Conservation (phyloP, 1,140 invertebrate species). For the Chrysomallon squamiferum region DNA sequence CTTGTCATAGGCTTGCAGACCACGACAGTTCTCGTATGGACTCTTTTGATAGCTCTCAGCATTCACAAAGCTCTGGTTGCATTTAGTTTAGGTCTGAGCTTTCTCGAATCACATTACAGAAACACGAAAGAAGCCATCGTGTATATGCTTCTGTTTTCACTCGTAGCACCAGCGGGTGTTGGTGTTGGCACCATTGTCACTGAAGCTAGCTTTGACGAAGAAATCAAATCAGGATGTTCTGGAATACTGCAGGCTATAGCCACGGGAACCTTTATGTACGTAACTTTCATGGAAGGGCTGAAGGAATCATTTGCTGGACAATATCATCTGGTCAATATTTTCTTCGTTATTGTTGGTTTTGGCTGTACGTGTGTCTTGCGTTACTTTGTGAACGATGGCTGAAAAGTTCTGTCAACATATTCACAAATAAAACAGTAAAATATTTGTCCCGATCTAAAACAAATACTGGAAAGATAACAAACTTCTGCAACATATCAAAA, state of each 20-base stretch:
- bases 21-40: slow-evolving; percentile 70
- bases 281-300: slow-evolving; percentile 88
- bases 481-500: no score
- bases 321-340: slow-evolving; percentile 12
- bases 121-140: slow-evolving; percentile 56
- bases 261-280: slow-evolving; percentile 89
- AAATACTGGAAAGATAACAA: no score
- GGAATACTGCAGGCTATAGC: slow-evolving; percentile 72
- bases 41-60: slow-evolving; percentile 69
- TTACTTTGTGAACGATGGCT: not conserved
- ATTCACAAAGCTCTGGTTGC: slow-evolving; percentile 79
- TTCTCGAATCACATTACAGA: slow-evolving; percentile 69
- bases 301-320: slow-evolving; percentile 61
- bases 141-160: slow-evolving; percentile 65
- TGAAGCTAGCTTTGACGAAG: slow-evolving; percentile 30
- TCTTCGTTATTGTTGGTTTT: slow-evolving; percentile 16
- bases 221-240: slow-evolving; percentile 50
- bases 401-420: not conserved
- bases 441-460: not conserved
- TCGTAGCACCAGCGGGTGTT: slow-evolving; percentile 72
- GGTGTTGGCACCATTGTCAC: slow-evolving; percentile 67
- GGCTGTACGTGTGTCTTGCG: not conserved
- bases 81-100: slow-evolving; percentile 75
- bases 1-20: slow-evolving; percentile 30
- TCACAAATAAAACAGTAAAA: not conserved